Percentiles rank a stretch among this genome's conserved stretches.
phyloP scores from a whole-genome alignment of 2,888 invertebrate genomes.

The Glaucopsyche alexis region DNA sequence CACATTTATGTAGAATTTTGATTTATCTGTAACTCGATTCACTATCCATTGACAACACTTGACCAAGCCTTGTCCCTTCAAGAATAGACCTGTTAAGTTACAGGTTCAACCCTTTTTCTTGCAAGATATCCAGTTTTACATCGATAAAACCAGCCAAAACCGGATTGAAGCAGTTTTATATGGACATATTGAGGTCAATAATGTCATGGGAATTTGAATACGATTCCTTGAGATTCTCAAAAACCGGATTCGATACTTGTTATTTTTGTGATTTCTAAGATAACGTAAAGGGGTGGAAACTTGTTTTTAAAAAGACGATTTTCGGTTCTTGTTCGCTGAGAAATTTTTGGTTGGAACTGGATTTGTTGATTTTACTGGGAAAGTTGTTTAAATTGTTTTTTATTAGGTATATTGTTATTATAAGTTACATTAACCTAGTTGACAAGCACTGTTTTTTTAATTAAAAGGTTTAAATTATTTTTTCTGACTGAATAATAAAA shows the following conservation, averaged over 20 bases:
- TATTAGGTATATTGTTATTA: not conserved
- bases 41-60: slow-evolving; percentile 3
- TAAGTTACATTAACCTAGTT: too few relatives aligned
- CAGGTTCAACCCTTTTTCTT: slow-evolving; percentile 29
- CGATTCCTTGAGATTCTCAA: slow-evolving; percentile 25
- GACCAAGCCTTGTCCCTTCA: not conserved
- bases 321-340: not conserved
- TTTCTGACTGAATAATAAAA: not conserved
- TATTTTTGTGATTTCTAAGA: slow-evolving; percentile 15
- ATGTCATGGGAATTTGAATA: slow-evolving; percentile 38
- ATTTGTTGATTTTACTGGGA: not conserved
- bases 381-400: not conserved
- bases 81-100: slow-evolving; percentile 23
- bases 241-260: slow-evolving; percentile 13
- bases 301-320: not conserved
- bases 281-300: slow-evolving; percentile 4
- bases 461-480: too few relatives aligned
- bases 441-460: too few relatives aligned
- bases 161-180: slow-evolving; percentile 28
- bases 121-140: slow-evolving; percentile 28
- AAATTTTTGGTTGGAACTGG: not conserved
- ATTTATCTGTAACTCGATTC: too few relatives aligned
- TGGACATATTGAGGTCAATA: slow-evolving; percentile 35
- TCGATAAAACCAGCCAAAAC: slow-evolving; percentile 32
- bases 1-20: too few relatives aligned